These are phyloP conservation scores for Hirtodrosophila alboralis DNA, from an alignment of 2,888 invertebrate genomes.

Conservation along the genomic window DNA sequence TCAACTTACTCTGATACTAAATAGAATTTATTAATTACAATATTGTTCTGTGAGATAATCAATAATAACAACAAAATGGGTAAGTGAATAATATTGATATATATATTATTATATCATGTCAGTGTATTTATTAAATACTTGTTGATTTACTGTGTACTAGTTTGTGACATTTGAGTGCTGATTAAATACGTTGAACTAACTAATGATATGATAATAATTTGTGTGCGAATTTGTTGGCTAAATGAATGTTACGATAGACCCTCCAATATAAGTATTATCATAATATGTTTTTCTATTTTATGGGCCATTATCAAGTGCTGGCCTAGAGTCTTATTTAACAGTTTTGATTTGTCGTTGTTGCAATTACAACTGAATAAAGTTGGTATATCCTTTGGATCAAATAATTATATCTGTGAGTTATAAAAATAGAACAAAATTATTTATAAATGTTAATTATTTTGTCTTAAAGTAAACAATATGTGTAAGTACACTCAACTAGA, in stretches of 20 bases:
- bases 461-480: too few relatives aligned
- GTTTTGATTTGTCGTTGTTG: conserved; percentile 26
- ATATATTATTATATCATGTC: conserved; percentile 10
- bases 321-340: conserved; percentile 12
- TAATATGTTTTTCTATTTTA: background rate
- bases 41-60: too few relatives aligned
- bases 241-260: conserved; percentile 16
- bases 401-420: too few relatives aligned
- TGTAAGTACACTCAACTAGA: too few relatives aligned
- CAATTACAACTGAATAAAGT: too few relatives aligned
- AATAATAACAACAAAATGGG: conserved; percentile 55
- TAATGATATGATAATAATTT: conserved; percentile 29
- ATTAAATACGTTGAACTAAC: conserved; percentile 31
- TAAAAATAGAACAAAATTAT: too few relatives aligned
- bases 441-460: too few relatives aligned
- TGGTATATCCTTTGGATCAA: too few relatives aligned
- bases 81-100: conserved; percentile 46
- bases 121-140: conserved; percentile 18
- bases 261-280: conserved; percentile 26
- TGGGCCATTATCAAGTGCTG: conserved; percentile 25
- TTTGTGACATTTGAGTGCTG: conserved; percentile 38
- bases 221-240: conserved; percentile 10
- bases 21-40: too few relatives aligned
- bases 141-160: conserved; percentile 21
- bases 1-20: too few relatives aligned